phyloP scores from a whole-genome alignment of 2,888 invertebrate species.

The Morpho achilles region DNA sequence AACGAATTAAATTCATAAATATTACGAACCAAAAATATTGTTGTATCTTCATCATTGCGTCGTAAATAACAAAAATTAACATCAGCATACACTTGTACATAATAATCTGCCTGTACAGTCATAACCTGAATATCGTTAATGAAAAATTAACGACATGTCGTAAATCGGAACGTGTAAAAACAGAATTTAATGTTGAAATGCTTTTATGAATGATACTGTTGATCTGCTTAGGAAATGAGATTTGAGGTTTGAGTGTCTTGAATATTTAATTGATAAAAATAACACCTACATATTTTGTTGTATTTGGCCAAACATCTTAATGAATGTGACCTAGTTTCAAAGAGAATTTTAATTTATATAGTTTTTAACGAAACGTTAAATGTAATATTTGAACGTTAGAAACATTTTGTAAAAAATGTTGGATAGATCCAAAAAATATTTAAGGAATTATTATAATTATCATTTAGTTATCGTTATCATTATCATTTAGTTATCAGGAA shows the following conservation, averaged over 20 bases:
- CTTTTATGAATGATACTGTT: slow-evolving; percentile 9
- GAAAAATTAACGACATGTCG: slow-evolving; percentile 18
- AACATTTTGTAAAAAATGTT: too few relatives aligned
- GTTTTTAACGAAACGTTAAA: too few relatives aligned
- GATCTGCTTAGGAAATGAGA: slow-evolving; percentile 5
- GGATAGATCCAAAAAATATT: too few relatives aligned
- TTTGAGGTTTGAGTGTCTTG: slow-evolving; percentile 4
- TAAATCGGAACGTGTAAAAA: slow-evolving; percentile 14
- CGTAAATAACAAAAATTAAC: slow-evolving; percentile 10
- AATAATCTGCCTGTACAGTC: slow-evolving; percentile 9
- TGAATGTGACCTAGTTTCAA: too few relatives aligned
- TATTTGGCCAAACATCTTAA: neutral
- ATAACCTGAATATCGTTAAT: slow-evolving; percentile 19
- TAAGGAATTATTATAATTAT: too few relatives aligned
- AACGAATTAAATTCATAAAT: neutral
- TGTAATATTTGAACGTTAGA: too few relatives aligned
- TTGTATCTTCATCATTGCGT: slow-evolving; percentile 6
- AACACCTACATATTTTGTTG: neutral
- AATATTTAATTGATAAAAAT: neutral
- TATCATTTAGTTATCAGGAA: too few relatives aligned
- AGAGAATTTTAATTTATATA: too few relatives aligned
- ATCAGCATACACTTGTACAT: slow-evolving; percentile 12
- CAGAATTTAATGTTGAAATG: slow-evolving; percentile 10
- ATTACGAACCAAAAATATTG: neutral
- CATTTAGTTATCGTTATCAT: too few relatives aligned